Base-by-base conservation (phyloP, 2,113 vertebrate genomes). In the Mohoua ochrocephala region DNA sequence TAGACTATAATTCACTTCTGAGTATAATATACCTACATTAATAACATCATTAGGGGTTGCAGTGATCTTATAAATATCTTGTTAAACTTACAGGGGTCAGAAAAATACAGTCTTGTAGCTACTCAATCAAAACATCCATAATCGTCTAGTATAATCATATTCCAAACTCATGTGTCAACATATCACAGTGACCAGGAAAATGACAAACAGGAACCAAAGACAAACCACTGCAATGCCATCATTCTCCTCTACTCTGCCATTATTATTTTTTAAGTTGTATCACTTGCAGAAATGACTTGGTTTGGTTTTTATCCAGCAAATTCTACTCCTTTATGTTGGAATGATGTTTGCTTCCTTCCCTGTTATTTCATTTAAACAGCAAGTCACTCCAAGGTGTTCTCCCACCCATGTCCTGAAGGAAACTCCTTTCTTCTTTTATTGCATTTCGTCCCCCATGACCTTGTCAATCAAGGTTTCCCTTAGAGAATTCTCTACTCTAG, bases 381-480 rank as follows among this genome's bases (percentile, higher is more conserved):
- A 92, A 93, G 91, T 70, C 86, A 63, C 54, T 89, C 30, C 54
- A 74, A 91, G 76, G 68, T 91, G 93, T 84, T 93, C 83, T 89
- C 67, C 61, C 14, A 87, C 33, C 69, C 52, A 22, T 59, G 54
- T 89, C 73, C 89, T 75, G 64, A 81, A 93, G 93, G 81, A 93
- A 95, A 87, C 44, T 78, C 47, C 28, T 84, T 92, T 74, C 75
- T 63, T 65, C 31, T 75, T 78, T 92, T 95, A 95, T 95, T 97
- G 73, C 76, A 78, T 90, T 93, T 75, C 18, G 30, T 94, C 73
- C 84, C 77, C 16, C 39, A 19, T 53, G 93, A 93, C 93, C 86
- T 84, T 95, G 83, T 78, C 28, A 3, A 89, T 92, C 71, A 79
- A 49, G 81, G 68, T 82, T 92, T 77, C 8, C 56, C 56, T 44